Base-by-base conservation (phyloP, 2,888 invertebrate genomes). In the Calephelis perditalis region DNA sequence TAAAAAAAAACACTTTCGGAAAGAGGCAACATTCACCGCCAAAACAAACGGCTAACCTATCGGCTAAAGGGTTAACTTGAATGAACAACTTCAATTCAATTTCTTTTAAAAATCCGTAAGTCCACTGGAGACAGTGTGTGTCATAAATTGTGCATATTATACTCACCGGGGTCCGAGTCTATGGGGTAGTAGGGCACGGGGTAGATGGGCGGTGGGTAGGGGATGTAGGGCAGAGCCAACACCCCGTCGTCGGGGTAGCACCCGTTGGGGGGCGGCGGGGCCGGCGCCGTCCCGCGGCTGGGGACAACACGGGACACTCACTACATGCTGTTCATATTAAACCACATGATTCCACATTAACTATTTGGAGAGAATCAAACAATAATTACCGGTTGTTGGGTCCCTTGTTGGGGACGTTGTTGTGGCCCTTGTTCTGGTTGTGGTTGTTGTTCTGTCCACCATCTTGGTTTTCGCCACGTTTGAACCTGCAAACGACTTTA, bases 141-240 rank as follows among this genome's bases (percentile, higher is more conserved):
- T 26, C 2, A 26, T 26, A 26, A 3, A 26, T 26, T 26, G 40
- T 40, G 40, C 2, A 40, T 37, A 12, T 9, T 35, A 49, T 49
- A 70, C 72, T 70, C 54, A 83, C 87, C 76, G 8, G 84, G 85
- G 62, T 86, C 88, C n/a, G 79, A 65, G 44, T 89, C 90, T 26
- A 85, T 68, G 5, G 84, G 83, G 76, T 86, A 89, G 79, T 85
- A 89, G 56, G 83, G 87, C 59, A 87, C 62, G 64, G 86, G 84
- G 80, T 87, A 89, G 63, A 88, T 68, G 54, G 89, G 87, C 66
- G 90, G 90, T 71, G 90, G 88, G 79, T 86, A 88, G n/a, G 89
- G 84, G 71, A 84, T 68, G 49, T 78, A 67, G 26, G 84, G 68
- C 65, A 86, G 49, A 49, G 80, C 83, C 63, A 73, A n/a, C 11